Percentiles rank a stretch among this genome's conserved stretches.
These are phyloP conservation scores for Rhyacophila brunnea DNA, from an alignment of 1,140 invertebrate species.

Conservation along the genomic window DNA sequence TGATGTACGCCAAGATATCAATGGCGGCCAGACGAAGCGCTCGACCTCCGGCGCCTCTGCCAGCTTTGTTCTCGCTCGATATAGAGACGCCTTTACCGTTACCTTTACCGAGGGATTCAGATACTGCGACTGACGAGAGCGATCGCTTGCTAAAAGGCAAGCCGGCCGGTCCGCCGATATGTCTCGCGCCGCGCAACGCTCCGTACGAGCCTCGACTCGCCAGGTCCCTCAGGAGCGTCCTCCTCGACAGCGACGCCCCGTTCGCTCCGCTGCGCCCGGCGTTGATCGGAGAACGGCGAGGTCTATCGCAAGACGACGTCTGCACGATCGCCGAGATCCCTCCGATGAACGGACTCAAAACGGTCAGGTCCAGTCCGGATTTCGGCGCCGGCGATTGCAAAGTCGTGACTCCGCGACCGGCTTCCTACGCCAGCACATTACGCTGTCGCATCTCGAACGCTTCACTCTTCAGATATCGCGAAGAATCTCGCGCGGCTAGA, in stretches of 20 bases:
- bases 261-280: constrained; percentile 24
- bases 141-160: constrained; percentile 23
- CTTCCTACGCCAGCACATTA: constrained; percentile 67
- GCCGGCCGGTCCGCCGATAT: constrained; percentile 12
- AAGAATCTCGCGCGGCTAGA: constrained; percentile 77
- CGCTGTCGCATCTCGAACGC: constrained; percentile 78
- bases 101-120: constrained; percentile 34
- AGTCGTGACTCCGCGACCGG: constrained; percentile 45
- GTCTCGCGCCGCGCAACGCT: constrained; percentile 2
- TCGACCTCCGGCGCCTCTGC: constrained; percentile 45
- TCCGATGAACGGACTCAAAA: constrained; percentile 13
- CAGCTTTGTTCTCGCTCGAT: constrained; percentile 47
- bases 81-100: constrained; percentile 38
- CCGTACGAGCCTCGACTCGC: constrained; percentile 20
- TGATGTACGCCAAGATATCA: constrained; percentile 51
- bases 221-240: constrained; percentile 21
- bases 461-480: constrained; percentile 76
- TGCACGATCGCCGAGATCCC: constrained; percentile 23
- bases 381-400: constrained; percentile 43
- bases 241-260: constrained; percentile 23
- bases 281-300: constrained; percentile 26
- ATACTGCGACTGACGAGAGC: constrained; percentile 42
- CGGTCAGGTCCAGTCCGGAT: constrained; percentile 30
- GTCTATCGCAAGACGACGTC: constrained; percentile 26
- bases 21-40: constrained; percentile 47